Percentiles rank a stretch among this genome's conserved stretches.
Conservation (phyloP, 2,888 invertebrate species). For the Penaeus monodon region DNA sequence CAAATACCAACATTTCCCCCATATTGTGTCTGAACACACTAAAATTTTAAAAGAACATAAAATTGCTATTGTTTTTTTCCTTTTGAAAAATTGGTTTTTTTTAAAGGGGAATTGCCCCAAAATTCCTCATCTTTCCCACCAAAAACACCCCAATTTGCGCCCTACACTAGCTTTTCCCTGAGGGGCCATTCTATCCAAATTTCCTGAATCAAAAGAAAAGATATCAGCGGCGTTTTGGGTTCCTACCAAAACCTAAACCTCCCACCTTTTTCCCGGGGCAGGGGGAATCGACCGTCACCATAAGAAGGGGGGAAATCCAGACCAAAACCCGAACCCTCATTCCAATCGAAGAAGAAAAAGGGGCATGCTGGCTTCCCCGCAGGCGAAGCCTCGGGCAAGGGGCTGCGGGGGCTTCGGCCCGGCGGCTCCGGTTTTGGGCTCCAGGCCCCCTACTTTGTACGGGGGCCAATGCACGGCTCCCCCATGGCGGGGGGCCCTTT, state of each 20-base stretch:
- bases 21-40: not conserved
- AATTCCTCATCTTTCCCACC: no score
- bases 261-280: constrained; percentile 71
- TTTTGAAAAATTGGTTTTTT: no score
- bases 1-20: no score
- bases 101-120: no score
- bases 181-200: no score
- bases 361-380: constrained; percentile 70
- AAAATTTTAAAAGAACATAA: not conserved
- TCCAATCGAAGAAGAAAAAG: constrained; percentile 99
- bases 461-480: constrained; percentile 64
- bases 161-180: no score
- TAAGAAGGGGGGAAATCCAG: constrained; percentile 99
- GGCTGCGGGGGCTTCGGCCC: constrained; percentile 60
- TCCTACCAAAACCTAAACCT: no score
- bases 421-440: constrained; percentile 59
- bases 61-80: no score
- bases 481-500: constrained; percentile 55
- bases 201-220: no score
- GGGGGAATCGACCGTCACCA: constrained; percentile 99
- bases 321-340: constrained; percentile 95
- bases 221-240: no score
- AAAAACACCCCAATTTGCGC: no score
- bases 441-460: constrained; percentile 63
- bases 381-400: constrained; percentile 63